Conservation (phyloP, 2,113 vertebrate species). For the Daphoenositta chrysoptera region DNA sequence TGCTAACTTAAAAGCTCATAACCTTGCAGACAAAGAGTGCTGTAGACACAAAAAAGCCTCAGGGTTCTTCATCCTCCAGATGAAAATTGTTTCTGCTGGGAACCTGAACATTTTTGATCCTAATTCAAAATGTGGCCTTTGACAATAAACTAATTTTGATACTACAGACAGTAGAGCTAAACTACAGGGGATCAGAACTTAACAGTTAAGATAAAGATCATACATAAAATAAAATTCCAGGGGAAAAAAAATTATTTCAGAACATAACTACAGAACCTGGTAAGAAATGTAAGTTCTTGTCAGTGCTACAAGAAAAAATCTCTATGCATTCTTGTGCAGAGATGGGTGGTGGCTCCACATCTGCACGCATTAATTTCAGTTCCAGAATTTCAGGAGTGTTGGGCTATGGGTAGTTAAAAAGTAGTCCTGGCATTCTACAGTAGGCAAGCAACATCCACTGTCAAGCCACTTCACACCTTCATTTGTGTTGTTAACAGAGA, state of each 20-base stretch:
- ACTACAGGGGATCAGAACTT: neutral
- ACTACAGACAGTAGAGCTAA: neutral
- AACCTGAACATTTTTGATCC: neutral
- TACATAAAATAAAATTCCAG: neutral
- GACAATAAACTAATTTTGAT: constrained; percentile 3
- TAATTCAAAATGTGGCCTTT: constrained; percentile 16
- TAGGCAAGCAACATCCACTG: neutral
- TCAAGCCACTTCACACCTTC: neutral
- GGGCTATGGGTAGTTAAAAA: neutral
- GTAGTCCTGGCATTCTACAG: neutral
- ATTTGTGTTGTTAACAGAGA: neutral
- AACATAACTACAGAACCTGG: neutral
- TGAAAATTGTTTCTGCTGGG: neutral
- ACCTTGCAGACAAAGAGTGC: neutral
- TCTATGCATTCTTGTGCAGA: neutral
- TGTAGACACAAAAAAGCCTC: neutral
- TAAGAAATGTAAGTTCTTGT: neutral
- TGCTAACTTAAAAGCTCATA: neutral
- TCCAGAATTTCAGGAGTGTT: neutral
- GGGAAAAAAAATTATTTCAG: neutral
- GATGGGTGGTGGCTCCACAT: neutral
- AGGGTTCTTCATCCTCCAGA: neutral
- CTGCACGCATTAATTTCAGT: neutral
- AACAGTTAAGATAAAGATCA: neutral
- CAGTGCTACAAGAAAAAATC: neutral